These are phyloP conservation scores for Hydrophis major DNA, from an alignment of 2,797 vertebrate species.

Conservation along the genomic window DNA sequence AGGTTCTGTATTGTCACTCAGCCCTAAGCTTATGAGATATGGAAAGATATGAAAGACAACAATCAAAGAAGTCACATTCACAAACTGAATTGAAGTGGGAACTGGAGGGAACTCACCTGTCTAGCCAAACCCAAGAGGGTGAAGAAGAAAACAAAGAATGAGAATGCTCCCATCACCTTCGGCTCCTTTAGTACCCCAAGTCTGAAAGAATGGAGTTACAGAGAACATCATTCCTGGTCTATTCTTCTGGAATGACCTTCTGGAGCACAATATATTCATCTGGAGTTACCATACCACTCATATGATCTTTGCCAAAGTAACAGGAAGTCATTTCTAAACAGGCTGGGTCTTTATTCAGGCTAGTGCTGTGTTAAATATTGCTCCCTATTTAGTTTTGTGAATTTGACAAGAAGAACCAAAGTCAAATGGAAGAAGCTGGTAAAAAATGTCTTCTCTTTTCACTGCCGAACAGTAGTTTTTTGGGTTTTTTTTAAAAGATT, in stretches of 20 bases:
- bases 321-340: not conserved
- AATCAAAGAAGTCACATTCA: not conserved
- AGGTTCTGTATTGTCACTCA: not conserved
- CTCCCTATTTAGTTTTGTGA: not conserved
- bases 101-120: constrained; percentile 71
- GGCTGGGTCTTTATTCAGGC: not conserved
- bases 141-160: constrained; percentile 86
- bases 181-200: constrained; percentile 85
- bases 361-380: not conserved
- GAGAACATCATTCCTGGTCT: not conserved
- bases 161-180: constrained; percentile 83
- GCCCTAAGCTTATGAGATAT: not conserved
- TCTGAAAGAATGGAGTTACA: constrained; percentile 53
- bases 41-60: not conserved
- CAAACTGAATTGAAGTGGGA: not conserved
- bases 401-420: not conserved
- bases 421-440: not conserved
- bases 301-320: not conserved
- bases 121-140: constrained; percentile 80
- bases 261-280: not conserved
- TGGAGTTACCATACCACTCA: not conserved
- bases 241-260: not conserved
- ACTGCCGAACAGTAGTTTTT: not conserved
- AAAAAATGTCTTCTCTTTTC: not conserved
- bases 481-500: not conserved